Conservation (phyloP, 2,797 vertebrate species). For the Peromyscus attwateri region DNA sequence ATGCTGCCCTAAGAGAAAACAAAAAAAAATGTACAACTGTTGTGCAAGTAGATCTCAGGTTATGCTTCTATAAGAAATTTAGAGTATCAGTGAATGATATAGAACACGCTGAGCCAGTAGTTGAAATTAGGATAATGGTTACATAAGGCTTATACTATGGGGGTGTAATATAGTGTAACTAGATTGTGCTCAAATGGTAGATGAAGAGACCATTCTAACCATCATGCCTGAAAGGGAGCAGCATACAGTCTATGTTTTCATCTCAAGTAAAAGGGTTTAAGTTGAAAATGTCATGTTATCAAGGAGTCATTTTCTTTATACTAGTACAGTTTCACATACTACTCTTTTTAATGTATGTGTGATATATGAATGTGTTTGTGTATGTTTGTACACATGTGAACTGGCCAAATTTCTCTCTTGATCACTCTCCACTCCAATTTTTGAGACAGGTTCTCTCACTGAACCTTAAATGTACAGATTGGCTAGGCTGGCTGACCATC, state of each 20-base stretch:
- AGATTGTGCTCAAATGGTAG: not conserved
- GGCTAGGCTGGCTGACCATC: not conserved
- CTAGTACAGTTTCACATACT: not conserved
- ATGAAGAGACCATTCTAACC: not conserved
- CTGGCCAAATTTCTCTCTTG: not conserved
- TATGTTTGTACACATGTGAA: not conserved
- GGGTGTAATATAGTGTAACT: not conserved
- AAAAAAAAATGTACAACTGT: not conserved
- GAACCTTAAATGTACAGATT: not conserved
- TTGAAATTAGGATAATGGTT: not conserved
- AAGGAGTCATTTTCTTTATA: slow-evolving; percentile 34
- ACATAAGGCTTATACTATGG: not conserved
- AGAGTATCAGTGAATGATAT: not conserved
- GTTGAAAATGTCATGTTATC: not conserved
- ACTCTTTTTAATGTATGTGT: not conserved
- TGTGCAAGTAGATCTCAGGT: not conserved
- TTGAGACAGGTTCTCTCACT: not conserved
- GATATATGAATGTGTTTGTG: not conserved
- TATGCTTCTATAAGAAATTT: slow-evolving; percentile 30
- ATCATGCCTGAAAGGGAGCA: not conserved
- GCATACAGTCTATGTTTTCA: not conserved
- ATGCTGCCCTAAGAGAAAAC: not conserved
- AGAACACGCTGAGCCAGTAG: not conserved
- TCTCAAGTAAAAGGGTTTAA: slow-evolving; percentile 47
- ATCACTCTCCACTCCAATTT: not conserved